phyloP scores from a whole-genome alignment of 1,140 invertebrate genomes.

The honey bee (Apis mellifera) region DNA sequence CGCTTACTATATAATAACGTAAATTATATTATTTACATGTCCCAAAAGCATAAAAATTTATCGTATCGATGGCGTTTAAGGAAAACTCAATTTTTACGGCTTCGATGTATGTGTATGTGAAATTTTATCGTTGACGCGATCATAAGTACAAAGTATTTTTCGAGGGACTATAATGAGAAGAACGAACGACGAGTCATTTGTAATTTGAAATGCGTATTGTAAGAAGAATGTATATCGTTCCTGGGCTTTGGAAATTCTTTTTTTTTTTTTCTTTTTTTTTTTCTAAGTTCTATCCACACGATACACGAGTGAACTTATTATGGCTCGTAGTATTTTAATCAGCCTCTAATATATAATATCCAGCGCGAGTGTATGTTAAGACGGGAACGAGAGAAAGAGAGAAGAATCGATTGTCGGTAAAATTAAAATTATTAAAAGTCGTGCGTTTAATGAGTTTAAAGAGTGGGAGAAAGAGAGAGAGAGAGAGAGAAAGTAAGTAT shows the following conservation, averaged over 20 bases:
- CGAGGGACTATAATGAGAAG: conserved; percentile 32
- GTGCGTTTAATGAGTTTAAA: background rate
- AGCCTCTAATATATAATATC: conserved; percentile 12
- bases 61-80: background rate
- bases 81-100: conserved; percentile 39
- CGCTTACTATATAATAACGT: background rate
- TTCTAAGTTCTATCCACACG: background rate
- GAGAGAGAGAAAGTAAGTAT: background rate
- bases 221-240: conserved; percentile 24
- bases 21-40: background rate
- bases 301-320: conserved; percentile 2
- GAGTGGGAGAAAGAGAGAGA: no score
- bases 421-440: no score
- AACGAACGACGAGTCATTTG: conserved; percentile 10
- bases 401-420: background rate
- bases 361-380: background rate
- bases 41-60: background rate
- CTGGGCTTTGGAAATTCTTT: conserved; percentile 48
- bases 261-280: background rate
- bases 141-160: conserved; percentile 61
- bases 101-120: conserved; percentile 35
- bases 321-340: background rate
- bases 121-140: conserved; percentile 60
- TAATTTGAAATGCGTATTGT: conserved; percentile 9
- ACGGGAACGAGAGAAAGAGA: background rate